Evolutionary conservation across 2,797 vertebrate genomes (phyloP).

Genomic region (Clarias fuscus): DNA sequence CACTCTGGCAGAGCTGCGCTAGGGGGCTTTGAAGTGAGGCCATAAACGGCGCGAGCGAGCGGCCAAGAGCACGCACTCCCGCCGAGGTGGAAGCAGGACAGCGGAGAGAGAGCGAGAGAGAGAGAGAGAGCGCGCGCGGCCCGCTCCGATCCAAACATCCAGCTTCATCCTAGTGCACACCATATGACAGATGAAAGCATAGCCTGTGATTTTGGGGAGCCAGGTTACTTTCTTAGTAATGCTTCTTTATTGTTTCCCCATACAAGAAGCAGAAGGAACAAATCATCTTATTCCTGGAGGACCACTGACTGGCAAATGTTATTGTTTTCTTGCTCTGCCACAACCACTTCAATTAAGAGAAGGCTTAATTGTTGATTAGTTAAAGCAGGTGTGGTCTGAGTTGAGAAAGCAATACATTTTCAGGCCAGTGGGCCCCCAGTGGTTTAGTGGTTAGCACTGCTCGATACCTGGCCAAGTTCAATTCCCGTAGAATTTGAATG

Average conservation of each 20-base stretch:
- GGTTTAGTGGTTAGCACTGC: no score
- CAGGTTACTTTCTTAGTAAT: conserved; percentile 33
- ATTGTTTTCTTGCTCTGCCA: no score
- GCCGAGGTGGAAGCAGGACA: conserved; percentile 59
- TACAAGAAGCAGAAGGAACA: conserved; percentile 24
- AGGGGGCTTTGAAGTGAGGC: conserved; percentile 69
- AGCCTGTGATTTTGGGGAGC: conserved; percentile 28
- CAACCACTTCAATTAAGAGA: no score
- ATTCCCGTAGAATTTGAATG: no score
- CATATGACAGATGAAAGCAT: conserved; percentile 56
- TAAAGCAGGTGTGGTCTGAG: no score
- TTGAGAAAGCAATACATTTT: no score
- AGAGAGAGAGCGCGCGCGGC: conserved; percentile 58
- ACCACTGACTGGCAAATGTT: no score
- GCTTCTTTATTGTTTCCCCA: conserved; percentile 17
- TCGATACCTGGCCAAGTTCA: no score
- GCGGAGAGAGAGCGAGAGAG: conserved; percentile 52
- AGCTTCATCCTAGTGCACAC: conserved; percentile 49
- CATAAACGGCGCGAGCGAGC: conserved; percentile 58
- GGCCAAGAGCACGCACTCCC: conserved; percentile 59
- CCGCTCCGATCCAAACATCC: conserved; percentile 38
- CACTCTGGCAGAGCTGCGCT: conserved; percentile 62
- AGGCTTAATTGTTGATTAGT: no score
- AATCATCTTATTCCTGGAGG: no score
- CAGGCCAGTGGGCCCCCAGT: no score